Conservation (phyloP, 2,113 vertebrate genomes). For the Noturus placidus region DNA sequence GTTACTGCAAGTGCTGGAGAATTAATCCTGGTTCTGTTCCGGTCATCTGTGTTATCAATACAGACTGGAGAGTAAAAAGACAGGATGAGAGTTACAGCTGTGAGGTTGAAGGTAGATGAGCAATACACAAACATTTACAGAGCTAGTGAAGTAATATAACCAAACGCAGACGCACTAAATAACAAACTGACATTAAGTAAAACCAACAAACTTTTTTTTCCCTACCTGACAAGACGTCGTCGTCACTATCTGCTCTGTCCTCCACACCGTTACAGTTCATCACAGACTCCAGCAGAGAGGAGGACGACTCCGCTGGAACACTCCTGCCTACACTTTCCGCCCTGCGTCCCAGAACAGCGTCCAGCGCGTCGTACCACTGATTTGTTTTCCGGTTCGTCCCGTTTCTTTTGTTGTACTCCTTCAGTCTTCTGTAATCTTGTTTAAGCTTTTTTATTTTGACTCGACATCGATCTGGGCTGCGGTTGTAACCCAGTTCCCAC, state of each 20-base stretch:
- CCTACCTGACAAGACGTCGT: not conserved
- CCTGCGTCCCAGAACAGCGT: not conserved
- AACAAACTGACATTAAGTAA: not conserved
- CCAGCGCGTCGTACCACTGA: constrained; percentile 14
- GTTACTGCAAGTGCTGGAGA: not conserved
- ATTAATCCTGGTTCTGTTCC: not conserved
- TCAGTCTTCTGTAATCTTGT: constrained; percentile 9
- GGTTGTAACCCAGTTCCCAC: constrained; percentile 23
- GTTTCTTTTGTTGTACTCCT: constrained; percentile 6
- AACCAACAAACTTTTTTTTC: not conserved
- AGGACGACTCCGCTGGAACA: not conserved
- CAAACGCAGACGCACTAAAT: not conserved
- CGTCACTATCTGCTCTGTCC: not conserved
- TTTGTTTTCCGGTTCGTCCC: not conserved
- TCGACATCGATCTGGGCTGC: constrained; percentile 17
- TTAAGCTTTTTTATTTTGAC: constrained; percentile 23
- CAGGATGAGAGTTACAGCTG: not conserved
- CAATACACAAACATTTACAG: not conserved
- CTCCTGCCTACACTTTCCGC: not conserved
- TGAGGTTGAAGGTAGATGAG: not conserved
- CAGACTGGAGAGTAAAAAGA: not conserved
- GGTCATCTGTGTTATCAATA: not conserved
- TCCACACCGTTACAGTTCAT: not conserved
- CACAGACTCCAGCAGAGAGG: not conserved
- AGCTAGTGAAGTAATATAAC: not conserved